phyloP scores from a whole-genome alignment of 2,113 vertebrate genomes.

The Notarius lentiginosus region DNA sequence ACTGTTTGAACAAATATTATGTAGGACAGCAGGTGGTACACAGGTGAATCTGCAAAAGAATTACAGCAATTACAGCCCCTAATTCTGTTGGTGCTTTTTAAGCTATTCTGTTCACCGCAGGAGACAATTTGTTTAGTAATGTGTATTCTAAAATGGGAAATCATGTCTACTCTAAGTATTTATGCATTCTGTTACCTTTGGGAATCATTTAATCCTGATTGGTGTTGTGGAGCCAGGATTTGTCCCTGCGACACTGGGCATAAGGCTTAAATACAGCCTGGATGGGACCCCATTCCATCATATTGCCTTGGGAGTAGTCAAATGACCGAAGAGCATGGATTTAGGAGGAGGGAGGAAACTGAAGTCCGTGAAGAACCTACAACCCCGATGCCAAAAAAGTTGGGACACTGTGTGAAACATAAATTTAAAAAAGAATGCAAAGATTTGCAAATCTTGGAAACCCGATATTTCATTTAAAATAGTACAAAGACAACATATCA shows the following conservation, averaged over 20 bases:
- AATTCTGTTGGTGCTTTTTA: neutral
- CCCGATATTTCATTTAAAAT: too few relatives aligned
- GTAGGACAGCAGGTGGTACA: neutral
- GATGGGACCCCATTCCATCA: neutral
- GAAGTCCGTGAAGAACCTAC: neutral
- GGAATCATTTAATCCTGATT: neutral
- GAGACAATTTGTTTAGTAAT: neutral
- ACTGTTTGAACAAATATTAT: neutral
- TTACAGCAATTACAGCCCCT: neutral
- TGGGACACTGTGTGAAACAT: too few relatives aligned
- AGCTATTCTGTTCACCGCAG: neutral
- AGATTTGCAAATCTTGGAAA: too few relatives aligned
- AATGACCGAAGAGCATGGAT: neutral
- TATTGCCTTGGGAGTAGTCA: neutral
- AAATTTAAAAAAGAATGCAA: too few relatives aligned
- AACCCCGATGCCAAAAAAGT: too few relatives aligned
- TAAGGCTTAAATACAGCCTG: neutral
- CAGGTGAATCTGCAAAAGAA: constrained; percentile 9
- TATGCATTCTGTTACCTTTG: neutral
- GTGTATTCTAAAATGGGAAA: neutral
- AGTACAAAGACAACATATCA: too few relatives aligned
- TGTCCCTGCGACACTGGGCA: neutral
- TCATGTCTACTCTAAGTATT: neutral
- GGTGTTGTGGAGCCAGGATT: neutral
- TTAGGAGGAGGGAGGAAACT: neutral